phyloP scores from a whole-genome alignment of 2,888 invertebrate species.

The Spicauda simplicius region DNA sequence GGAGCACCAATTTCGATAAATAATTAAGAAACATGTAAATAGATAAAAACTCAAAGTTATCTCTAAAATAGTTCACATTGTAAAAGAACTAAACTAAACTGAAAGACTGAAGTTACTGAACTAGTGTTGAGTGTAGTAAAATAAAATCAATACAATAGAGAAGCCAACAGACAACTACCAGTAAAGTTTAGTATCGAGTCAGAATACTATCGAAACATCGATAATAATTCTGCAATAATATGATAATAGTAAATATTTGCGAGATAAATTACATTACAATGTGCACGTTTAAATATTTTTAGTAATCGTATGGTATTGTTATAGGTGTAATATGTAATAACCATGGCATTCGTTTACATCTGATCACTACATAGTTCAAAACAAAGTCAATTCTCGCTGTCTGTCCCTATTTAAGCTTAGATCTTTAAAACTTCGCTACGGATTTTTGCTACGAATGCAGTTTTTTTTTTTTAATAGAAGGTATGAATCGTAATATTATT shows the following conservation, averaged over 20 bases:
- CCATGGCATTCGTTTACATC: no score
- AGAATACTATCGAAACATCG: background rate
- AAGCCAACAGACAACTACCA: background rate
- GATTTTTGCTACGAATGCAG: no score
- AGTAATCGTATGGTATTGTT: no score
- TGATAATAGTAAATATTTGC: background rate
- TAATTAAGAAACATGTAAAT: background rate
- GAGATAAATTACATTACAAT: background rate
- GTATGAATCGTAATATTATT: no score
- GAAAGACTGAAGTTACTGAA: background rate
- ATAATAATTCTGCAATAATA: background rate
- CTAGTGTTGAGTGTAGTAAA: no score
- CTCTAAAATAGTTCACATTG: background rate
- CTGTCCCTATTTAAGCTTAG: no score
- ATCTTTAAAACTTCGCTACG: no score
- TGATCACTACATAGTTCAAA: no score
- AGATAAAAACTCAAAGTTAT: background rate
- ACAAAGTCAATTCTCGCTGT: no score
- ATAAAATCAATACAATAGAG: background rate
- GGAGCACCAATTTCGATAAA: background rate
- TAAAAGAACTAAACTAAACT: background rate
- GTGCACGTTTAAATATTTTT: no score
- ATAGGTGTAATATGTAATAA: no score
- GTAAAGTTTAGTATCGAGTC: background rate
- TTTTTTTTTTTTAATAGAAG: no score